These are phyloP conservation scores for Athene noctua DNA, from an alignment of 2,113 vertebrate species.

Conservation along the genomic window DNA sequence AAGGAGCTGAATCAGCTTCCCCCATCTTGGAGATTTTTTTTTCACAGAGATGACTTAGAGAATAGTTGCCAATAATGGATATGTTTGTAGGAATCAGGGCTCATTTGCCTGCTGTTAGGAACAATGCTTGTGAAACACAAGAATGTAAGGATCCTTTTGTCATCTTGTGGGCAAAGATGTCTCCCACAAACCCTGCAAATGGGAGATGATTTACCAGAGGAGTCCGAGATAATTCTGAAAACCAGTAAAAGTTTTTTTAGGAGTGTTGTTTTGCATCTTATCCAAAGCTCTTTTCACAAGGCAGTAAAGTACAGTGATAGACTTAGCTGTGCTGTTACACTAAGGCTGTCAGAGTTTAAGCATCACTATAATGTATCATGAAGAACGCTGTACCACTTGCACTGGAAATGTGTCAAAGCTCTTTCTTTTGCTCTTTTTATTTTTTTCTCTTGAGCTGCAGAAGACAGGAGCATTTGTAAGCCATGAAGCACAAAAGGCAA, in stretches of 20 bases:
- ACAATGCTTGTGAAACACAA: neutral
- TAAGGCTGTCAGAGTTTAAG: slow-evolving; percentile 40
- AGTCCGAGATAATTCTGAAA: neutral
- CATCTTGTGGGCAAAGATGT: neutral
- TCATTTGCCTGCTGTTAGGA: neutral
- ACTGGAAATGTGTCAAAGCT: slow-evolving; percentile 54
- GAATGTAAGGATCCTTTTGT: neutral
- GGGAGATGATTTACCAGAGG: neutral
- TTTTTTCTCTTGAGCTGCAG: neutral
- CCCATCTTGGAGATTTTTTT: neutral
- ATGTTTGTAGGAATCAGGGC: neutral
- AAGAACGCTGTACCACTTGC: neutral
- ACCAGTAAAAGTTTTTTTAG: neutral
- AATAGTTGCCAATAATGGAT: neutral
- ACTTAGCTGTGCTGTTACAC: neutral
- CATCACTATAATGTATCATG: slow-evolving; percentile 15
- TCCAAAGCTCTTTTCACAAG: slow-evolving; percentile 10
- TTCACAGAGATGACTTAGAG: neutral
- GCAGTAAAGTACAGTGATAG: neutral
- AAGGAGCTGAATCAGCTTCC: neutral
- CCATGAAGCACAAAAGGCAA: slow-evolving; percentile 53
- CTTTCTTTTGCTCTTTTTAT: neutral
- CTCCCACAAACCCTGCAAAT: neutral
- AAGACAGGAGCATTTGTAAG: slow-evolving; percentile 61
- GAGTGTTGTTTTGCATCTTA: slow-evolving; percentile 2